Evolutionary conservation across 2,797 vertebrate species (phyloP).

Genomic region (Pampus argenteus): DNA sequence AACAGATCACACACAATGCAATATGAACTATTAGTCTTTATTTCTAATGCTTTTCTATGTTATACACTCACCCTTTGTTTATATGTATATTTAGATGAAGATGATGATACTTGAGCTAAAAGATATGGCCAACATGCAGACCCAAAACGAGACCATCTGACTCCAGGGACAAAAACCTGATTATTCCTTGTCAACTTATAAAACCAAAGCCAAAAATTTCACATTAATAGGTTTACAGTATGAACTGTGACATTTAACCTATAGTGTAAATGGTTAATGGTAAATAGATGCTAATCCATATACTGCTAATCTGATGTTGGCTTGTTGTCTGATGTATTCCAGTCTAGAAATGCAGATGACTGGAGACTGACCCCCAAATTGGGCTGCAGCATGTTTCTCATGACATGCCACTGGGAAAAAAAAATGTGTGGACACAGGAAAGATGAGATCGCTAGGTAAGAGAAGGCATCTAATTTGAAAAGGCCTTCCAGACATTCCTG

Average conservation of each 20-base stretch:
- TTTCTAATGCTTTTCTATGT: neutral
- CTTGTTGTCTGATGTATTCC: neutral
- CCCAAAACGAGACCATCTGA: neutral
- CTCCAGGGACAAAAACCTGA: neutral
- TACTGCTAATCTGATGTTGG: neutral
- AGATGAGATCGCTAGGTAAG: conserved; percentile 13
- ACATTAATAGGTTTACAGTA: neutral
- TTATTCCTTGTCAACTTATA: neutral
- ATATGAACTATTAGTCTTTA: conserved; percentile 8
- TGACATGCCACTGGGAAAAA: neutral
- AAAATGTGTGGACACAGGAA: conserved; percentile 7
- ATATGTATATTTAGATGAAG: conserved; percentile 11
- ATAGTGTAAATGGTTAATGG: neutral
- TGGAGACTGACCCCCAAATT: neutral
- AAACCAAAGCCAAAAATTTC: neutral
- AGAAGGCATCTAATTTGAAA: conserved; percentile 11
- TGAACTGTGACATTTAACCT: neutral
- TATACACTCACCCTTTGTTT: neutral
- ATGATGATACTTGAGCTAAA: neutral
- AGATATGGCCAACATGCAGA: neutral
- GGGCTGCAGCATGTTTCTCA: neutral
- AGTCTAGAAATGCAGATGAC: neutral
- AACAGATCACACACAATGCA: neutral
- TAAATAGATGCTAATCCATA: neutral
- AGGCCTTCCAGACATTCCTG: conserved; percentile 34